Base-by-base conservation (phyloP, 2,888 invertebrate genomes). In the Leptopilina myrica region DNA sequence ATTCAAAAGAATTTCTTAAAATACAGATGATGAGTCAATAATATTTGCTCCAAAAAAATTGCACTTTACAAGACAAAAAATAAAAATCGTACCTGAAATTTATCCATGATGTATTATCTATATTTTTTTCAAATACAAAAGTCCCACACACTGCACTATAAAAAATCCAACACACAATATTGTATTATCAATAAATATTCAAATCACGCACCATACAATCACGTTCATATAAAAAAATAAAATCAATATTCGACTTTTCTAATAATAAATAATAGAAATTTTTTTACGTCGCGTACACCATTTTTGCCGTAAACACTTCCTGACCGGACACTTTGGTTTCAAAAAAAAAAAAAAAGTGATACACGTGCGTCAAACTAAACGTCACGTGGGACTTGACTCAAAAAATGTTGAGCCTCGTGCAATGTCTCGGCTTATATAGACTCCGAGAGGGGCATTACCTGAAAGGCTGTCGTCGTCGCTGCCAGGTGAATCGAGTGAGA, bases 401-500 rank as follows among this genome's bases (percentile, higher is more conserved):
- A 91, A 91, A 91, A 90, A 91, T 91, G 89, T 85, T 87, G 84
- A 84, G 84, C 84, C 86, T 84, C 85, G 86, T 87, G 86, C 81
- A 85, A 85, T 81, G 82, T 83, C 85, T 86, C 87, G 73, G 87
- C 88, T 91, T 91, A 91, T 91, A 91, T 91, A 91, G 91, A 91
- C 90, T 91, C 89, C 84, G 81, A 69, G 80, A 77, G 76, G 20
- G 82, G 83, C 62, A 75, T 64, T 43, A 59, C 75, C 67, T 76
- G 67, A 76, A 79, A 78, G 69, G 76, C 80, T 69, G 79, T 67
- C 56, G 80, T 64, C 77, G 80, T 64, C 77, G 80, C 79, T 84
- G 85, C 84, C 85, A 86, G 85, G 87, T 86, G 87, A 87, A 88
- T 88, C 86, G 86, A 8, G 85, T 83, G 87, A 87, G 85, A 87